Base-by-base conservation (phyloP, 2,888 invertebrate species). In the Cantharis lateralis region DNA sequence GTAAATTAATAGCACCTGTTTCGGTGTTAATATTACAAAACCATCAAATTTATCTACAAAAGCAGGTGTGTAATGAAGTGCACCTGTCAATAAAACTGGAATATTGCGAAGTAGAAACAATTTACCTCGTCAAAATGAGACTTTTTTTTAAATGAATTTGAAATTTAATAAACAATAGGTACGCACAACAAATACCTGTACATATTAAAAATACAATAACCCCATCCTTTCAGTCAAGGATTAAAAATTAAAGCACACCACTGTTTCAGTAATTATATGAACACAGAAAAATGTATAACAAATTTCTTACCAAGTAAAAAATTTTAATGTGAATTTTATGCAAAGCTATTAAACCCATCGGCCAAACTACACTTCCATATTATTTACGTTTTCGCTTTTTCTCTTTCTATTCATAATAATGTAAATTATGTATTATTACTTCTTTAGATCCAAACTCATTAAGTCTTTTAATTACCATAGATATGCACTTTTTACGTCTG, bases 1-100 rank as follows among this genome's bases (percentile, higher is more conserved):
- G 13, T 48, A 48, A 48, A 48, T 48, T 48, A 16, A 16, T 28
- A 9, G 62, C 73, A 73, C 68, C 73, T 73, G 73, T 62, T 73
- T 15, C 24, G 15, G 62, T 62, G 62, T 48, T 48, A 48, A 48
- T 73, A 68, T 73, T 68, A 62, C 68, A 26, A 28, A 73, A 73
- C 62, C 69, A 62, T 28, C 62, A 68, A 69, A 73, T 68, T 73
- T 73, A 73, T 62, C 48, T 62, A 48, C 66, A 73, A 73, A 61
- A 69, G 73, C 73, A 73, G 73, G 73, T 73, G 73, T 73, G 69
- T 69, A 20, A 62, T 32, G 28, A 15, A 68, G 16, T 68, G 69
- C 73, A 73, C 73, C 73, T 73, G 73, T 62, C 64, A 66, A 20
- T 66, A 66, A 66, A 48, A 48, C 48, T 48, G 48, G 48, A n/a